A percentile compares a stretch with the other conserved stretches of the same genome.
phyloP scores from a whole-genome alignment of 2,888 invertebrate species.

The Conops quadrifasciatus region DNA sequence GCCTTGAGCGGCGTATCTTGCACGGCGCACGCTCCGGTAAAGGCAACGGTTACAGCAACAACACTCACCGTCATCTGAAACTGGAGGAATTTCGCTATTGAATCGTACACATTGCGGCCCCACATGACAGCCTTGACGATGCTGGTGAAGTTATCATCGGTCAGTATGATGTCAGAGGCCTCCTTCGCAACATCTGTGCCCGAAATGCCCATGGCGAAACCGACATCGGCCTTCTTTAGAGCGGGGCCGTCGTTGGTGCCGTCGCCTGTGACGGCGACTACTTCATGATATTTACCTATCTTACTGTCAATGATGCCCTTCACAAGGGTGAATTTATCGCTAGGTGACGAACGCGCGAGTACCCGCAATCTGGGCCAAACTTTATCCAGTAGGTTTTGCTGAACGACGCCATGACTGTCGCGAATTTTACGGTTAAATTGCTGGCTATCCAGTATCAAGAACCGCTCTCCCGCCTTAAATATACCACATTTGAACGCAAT shows the following conservation, averaged over 20 bases:
- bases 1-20: constrained; percentile 98
- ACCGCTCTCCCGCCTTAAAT: constrained; percentile 91
- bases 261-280: constrained; percentile 98
- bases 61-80: constrained; percentile 99
- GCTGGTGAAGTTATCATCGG: constrained; percentile 99
- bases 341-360: constrained; percentile 95
- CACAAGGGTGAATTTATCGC: constrained; percentile 97
- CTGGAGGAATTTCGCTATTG: constrained; percentile 99
- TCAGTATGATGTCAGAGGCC: constrained; percentile 98
- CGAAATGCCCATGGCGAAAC: constrained; percentile 99
- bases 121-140: constrained; percentile 99
- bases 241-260: constrained; percentile 99
- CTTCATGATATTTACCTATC: constrained; percentile 87
- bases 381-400: constrained; percentile 92
- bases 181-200: constrained; percentile 99
- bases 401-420: constrained; percentile 88
- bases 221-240: constrained; percentile 97
- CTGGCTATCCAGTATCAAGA: constrained; percentile 94
- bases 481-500: constrained; percentile 98
- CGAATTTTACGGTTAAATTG: constrained; percentile 95
- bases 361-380: constrained; percentile 97
- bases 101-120: constrained; percentile 99
- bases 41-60: constrained; percentile 98
- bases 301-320: constrained; percentile 99
- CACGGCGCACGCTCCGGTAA: constrained; percentile 97